Conservation (phyloP, 1,140 invertebrate genomes). For the Bombus superbus region DNA sequence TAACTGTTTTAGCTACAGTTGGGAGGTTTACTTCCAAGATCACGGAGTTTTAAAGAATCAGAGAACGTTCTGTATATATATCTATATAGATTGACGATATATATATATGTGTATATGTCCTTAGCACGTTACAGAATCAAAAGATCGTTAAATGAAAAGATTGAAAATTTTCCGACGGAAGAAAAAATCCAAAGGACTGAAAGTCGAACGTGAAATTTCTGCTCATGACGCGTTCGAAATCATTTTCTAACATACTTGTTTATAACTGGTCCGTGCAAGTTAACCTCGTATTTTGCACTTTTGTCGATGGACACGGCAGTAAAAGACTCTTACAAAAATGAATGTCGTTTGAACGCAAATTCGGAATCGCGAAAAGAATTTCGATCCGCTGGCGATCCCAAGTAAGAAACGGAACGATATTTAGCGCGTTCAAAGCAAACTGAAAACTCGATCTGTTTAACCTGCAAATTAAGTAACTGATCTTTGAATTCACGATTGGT, state of each 20-base stretch:
- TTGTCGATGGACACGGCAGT: too few relatives aligned
- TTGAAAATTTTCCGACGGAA: background rate
- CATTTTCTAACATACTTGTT: too few relatives aligned
- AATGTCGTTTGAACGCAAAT: background rate
- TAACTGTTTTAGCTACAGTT: too few relatives aligned
- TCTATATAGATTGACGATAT: too few relatives aligned
- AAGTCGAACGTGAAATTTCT: background rate
- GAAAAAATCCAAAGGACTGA: too few relatives aligned
- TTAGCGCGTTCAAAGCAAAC: background rate
- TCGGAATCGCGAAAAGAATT: too few relatives aligned
- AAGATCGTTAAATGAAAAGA: background rate
- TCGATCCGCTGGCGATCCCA: background rate
- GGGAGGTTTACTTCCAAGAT: too few relatives aligned
- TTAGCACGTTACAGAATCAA: background rate
- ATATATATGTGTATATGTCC: too few relatives aligned
- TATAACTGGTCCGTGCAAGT: too few relatives aligned
- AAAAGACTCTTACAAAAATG: background rate
- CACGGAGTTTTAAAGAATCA: too few relatives aligned
- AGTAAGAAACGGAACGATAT: background rate
- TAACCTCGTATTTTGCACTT: too few relatives aligned
- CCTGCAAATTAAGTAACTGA: constrained; percentile 22
- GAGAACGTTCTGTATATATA: too few relatives aligned
- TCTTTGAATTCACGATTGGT: background rate
- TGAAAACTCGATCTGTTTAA: constrained; percentile 17
- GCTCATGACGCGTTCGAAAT: background rate